These are phyloP conservation scores for Sakesphorus luctuosus DNA, from an alignment of 2,113 vertebrate genomes.

Conservation along the genomic window DNA sequence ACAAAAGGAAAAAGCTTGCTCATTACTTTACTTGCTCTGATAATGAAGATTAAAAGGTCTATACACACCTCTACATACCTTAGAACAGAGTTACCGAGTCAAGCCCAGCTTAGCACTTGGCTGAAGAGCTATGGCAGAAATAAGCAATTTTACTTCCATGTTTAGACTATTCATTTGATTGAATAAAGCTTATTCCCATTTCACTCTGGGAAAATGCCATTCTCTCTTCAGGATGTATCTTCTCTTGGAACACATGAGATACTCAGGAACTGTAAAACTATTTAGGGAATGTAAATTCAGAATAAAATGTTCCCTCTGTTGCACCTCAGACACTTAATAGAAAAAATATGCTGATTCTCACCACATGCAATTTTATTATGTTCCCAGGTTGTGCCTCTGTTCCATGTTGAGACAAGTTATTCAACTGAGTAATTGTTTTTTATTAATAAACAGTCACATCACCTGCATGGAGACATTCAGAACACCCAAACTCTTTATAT, in stretches of 20 bases:
- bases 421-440: neutral
- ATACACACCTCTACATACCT: neutral
- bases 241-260: rapidly evolving
- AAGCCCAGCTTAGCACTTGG: neutral
- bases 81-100: neutral
- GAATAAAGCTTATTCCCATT: neutral
- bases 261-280: neutral
- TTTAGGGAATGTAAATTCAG: neutral
- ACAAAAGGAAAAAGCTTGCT: neutral
- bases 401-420: neutral
- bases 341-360: neutral
- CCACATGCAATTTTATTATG: neutral
- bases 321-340: neutral
- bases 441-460: neutral
- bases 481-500: neutral
- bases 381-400: neutral
- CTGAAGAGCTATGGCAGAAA: neutral
- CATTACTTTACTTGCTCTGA: neutral
- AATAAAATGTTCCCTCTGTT: neutral
- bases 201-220: neutral
- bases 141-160: neutral
- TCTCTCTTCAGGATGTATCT: neutral
- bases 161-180: neutral
- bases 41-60: neutral
- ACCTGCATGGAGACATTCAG: neutral